A percentile compares a stretch with the other conserved stretches of the same genome.
Evolutionary conservation across 2,888 invertebrate genomes (phyloP).

Genomic region (Stenodema calcarata): DNA sequence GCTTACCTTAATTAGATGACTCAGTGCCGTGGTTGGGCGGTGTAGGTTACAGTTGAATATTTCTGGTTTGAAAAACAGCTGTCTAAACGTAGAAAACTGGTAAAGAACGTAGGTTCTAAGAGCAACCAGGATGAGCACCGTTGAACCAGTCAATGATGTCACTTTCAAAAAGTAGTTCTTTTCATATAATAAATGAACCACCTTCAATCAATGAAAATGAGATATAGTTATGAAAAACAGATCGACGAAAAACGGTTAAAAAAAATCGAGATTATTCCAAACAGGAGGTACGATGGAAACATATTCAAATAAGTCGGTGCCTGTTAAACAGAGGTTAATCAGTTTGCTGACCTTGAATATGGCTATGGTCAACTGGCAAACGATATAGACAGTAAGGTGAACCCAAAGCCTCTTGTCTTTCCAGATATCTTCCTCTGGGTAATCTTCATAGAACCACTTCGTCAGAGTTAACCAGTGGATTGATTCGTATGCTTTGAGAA

Average conservation of each 20-base stretch:
- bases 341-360: neutral
- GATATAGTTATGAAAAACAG: too few relatives aligned
- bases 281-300: too few relatives aligned
- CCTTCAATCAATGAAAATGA: neutral
- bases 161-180: neutral
- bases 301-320: too few relatives aligned
- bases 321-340: too few relatives aligned
- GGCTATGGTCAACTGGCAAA: neutral
- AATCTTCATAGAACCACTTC: constrained; percentile 7
- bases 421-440: neutral
- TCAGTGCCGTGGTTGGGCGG: neutral
- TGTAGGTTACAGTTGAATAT: constrained; percentile 6
- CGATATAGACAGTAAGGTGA: neutral
- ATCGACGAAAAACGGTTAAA: too few relatives aligned
- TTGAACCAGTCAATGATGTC: neutral
- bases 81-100: neutral
- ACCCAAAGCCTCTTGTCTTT: constrained; percentile 3
- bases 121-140: neutral
- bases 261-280: too few relatives aligned
- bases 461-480: neutral
- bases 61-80: constrained; percentile 20
- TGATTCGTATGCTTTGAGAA: neutral
- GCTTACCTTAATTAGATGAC: neutral
- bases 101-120: constrained; percentile 11
- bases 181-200: neutral